phyloP scores from a whole-genome alignment of 2,113 vertebrate genomes.

The Trogon surrucura region DNA sequence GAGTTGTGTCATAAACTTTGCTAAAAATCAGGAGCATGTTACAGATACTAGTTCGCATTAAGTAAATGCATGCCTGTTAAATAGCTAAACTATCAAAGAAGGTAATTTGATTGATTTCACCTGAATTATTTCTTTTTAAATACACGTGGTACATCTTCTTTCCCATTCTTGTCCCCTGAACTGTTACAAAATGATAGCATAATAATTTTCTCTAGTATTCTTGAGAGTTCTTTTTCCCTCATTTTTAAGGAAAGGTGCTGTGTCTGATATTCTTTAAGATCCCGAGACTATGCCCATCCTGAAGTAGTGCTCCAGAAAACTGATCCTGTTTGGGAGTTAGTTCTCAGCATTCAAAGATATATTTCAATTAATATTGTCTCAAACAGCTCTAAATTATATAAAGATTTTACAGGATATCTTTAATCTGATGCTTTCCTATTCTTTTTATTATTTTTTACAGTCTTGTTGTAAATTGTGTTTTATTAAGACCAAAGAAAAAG shows the following conservation, averaged over 20 bases:
- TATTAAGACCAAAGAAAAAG: neutral
- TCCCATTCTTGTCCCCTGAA: neutral
- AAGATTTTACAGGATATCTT: neutral
- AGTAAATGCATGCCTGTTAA: neutral
- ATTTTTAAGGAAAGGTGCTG: neutral
- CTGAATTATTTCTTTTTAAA: neutral
- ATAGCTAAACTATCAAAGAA: neutral
- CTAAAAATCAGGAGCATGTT: neutral
- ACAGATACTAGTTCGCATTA: neutral
- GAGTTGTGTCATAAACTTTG: neutral
- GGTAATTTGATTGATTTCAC: neutral
- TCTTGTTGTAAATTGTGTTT: neutral
- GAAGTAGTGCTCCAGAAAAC: neutral
- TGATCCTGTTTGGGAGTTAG: neutral
- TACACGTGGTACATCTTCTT: neutral
- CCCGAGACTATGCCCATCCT: neutral
- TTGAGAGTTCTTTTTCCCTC: neutral
- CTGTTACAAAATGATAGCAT: neutral
- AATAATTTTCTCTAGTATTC: neutral
- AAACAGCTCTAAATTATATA: neutral
- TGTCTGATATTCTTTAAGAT: neutral
- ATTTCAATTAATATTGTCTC: neutral
- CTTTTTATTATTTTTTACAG: neutral
- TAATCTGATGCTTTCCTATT: neutral
- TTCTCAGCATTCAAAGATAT: neutral